Evolutionary conservation across 2,888 invertebrate species (phyloP).

Genomic region (Acanthopleura granulata): DNA sequence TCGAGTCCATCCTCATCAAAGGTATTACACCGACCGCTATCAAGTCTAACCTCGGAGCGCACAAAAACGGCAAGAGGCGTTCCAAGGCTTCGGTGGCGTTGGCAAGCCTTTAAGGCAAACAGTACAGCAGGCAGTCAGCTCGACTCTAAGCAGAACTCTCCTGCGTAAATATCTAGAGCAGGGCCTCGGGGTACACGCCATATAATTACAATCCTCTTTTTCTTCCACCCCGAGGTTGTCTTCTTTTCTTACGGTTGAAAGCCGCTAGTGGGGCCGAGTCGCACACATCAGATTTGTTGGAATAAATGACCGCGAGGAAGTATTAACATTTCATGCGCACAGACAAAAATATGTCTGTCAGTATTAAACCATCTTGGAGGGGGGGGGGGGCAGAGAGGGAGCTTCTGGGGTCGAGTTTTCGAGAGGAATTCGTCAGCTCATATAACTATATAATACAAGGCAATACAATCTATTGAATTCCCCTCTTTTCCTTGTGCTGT

Average conservation of each 20-base stretch:
- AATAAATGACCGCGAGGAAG: constrained; percentile 17
- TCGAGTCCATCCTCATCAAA: neutral
- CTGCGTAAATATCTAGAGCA: constrained; percentile 1
- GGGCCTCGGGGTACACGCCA: neutral
- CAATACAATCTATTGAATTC: constrained; percentile 12
- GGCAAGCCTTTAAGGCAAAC: neutral
- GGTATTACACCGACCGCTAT: neutral
- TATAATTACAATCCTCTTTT: constrained; percentile 12
- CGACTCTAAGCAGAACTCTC: constrained; percentile 1
- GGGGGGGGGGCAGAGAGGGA: neutral
- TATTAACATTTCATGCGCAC: constrained; percentile 22
- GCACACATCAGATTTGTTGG: constrained; percentile 10
- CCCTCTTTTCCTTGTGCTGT: neutral
- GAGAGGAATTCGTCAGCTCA: neutral
- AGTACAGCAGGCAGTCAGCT: neutral
- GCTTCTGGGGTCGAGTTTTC: constrained; percentile 6
- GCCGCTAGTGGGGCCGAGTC: neutral
- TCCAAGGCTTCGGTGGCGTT: too few relatives aligned
- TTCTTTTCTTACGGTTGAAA: constrained; percentile 12
- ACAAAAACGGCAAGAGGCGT: too few relatives aligned
- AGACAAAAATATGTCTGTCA: constrained; percentile 10
- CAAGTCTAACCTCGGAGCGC: too few relatives aligned
- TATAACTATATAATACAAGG: neutral
- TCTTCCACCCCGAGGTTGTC: neutral
- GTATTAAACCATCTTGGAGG: neutral